Base-by-base conservation (phyloP, 92 coral and sea anemone genomes). In the Porites lobata region DNA sequence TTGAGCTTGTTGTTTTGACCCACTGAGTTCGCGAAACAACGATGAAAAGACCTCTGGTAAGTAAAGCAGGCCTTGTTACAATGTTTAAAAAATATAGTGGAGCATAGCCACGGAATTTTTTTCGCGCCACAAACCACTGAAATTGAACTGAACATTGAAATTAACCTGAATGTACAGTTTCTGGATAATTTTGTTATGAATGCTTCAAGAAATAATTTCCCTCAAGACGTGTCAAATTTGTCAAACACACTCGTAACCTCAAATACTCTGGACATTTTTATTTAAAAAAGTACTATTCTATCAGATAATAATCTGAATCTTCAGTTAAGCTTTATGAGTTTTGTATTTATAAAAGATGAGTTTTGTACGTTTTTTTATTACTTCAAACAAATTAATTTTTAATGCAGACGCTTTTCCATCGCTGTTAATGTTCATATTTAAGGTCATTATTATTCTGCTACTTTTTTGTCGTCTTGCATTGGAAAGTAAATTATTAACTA, bases 1-100 rank as follows among this genome's bases (percentile, higher is more conserved):
- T 17, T 58, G 18, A 20, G 80, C 26, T 76, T 26, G 24, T 43
- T 77, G 26, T 18, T 22, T 32, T 9, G 8, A 29, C 58, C 20
- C 72, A 22, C 7, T 18, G 14, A 43, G 72, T 20, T 63, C 52
- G 1, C 15, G 2, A 79, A 63, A n/a, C 6, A 47, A 4, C 3
- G 9, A 79, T 64, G 58, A 38, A 79, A 79, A n/a, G 11, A 47
- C 3, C 9, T 63, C 53, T 18, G 59, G 83, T 79, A 79, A 63
- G 83, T 79, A 1, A 56, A 38, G 43, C 11, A 12, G 47, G 47
- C 53, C 22, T 21, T 51, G 53, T 19, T 9, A 22, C 7, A 43
- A 38, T 61, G 29, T 18, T 19, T 79, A 7, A 17, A 47, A 26
- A 2, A 6, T 8, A 6, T 18, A 63, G 9, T 19, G 47, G 59